Evolutionary conservation across 2,113 vertebrate genomes (phyloP), one percentile per base, ranked within the genome.

Genomic region (Alouatta palliata): DNA sequence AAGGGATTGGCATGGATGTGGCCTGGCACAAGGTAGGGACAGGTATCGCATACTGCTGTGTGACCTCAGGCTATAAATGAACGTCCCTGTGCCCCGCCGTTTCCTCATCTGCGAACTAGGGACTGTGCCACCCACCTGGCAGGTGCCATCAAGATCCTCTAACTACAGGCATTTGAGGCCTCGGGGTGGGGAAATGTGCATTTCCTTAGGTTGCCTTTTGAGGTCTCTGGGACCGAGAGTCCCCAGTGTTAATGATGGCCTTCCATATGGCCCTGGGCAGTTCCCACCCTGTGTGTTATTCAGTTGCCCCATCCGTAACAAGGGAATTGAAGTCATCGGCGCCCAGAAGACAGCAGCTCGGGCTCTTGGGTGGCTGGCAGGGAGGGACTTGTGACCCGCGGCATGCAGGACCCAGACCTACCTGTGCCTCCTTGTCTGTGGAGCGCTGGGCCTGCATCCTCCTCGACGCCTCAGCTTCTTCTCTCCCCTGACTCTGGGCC

Each of bases 401-500:
- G 27, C 56, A 94, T 76, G 54, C 77, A 35, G 43, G n/a, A 8
- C 68, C 49, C 80, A 23, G 2, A 95, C 98, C 64, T 97, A 98
- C 96, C 98, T 97, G 3, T 95, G 97, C 79, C 97, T 97, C 40
- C 98, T 98, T 97, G 98, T 98, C 73, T 66, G 95, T 58, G 94
- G 35, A 0, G 87, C 25, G 0, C 17, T 96, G 94, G 81, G 94
- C 45, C n/a, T 73, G 96, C 10, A 16, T 98, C 90, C 93, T 98
- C 66, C 66, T 77, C 30, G 92, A 96, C 45, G 96, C 86, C 0
- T n/a, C 81, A 2, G 87, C 0, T 0, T 98, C 98, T 43, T 97
- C 97, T 96, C 95, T 0, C 0, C 95, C 97, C 68, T 64, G 2
- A 0, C 98, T 96, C 45, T 97, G 98, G 91, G 97, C 70, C 93